Percentiles rank a stretch among this genome's conserved stretches.
phyloP scores from a whole-genome alignment of 2,888 invertebrate genomes.

The Chironomus riparius region DNA sequence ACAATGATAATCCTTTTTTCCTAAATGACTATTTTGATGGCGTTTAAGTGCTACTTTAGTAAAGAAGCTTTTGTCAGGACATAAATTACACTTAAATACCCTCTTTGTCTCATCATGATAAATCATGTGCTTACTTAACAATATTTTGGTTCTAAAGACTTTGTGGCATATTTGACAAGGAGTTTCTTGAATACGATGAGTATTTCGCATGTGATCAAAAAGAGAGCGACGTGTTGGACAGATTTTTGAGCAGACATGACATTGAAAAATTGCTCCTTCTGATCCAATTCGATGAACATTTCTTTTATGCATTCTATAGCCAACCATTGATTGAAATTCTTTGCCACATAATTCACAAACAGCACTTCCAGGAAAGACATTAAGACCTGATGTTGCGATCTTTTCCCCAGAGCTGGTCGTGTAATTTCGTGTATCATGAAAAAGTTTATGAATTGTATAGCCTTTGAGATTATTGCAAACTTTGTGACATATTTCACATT shows the following conservation, averaged over 20 bases:
- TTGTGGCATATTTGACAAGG: slow-evolving; percentile 17
- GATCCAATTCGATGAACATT: slow-evolving; percentile 16
- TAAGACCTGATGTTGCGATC: neutral
- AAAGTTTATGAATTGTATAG: slow-evolving; percentile 21
- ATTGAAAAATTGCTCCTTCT: slow-evolving; percentile 9
- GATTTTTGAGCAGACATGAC: slow-evolving; percentile 17
- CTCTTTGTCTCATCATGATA: slow-evolving; percentile 25
- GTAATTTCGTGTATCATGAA: slow-evolving; percentile 14
- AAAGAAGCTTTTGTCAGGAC: slow-evolving; percentile 15
- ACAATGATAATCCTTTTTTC: slow-evolving; percentile 1
- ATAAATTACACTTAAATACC: neutral
- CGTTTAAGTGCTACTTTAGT: slow-evolving; percentile 20
- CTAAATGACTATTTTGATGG: slow-evolving; percentile 9
- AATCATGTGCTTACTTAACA: slow-evolving; percentile 17
- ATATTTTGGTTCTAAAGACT: slow-evolving; percentile 13
- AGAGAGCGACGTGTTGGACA: slow-evolving; percentile 9
- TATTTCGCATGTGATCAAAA: slow-evolving; percentile 17
- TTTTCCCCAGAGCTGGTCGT: slow-evolving; percentile 4
- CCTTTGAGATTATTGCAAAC: neutral
- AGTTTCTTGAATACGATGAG: slow-evolving; percentile 9
- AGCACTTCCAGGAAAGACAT: neutral
- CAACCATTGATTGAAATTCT: slow-evolving; percentile 4
- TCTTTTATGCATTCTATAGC: slow-evolving; percentile 17
- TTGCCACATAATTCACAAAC: slow-evolving; percentile 21
- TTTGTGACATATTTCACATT: slow-evolving; percentile 19